These are phyloP conservation scores for Polydesmus complanatus DNA, from an alignment of 2,888 invertebrate genomes.

Conservation along the genomic window DNA sequence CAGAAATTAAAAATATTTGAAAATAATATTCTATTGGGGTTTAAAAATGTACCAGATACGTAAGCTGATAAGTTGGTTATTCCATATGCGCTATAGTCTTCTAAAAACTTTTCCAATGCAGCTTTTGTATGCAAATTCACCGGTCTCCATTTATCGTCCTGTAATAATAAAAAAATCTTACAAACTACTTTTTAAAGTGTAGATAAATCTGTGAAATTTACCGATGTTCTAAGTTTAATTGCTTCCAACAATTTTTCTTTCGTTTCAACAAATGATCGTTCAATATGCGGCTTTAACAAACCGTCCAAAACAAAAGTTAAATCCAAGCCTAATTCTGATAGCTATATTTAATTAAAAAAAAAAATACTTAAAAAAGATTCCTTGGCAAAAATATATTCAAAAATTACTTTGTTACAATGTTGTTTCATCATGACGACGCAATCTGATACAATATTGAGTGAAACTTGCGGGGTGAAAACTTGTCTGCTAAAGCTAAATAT, in stretches of 20 bases:
- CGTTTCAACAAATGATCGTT: conserved; percentile 58
- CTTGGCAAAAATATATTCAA: not conserved
- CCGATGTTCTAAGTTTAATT: conserved; percentile 47
- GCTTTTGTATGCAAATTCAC: conserved; percentile 58
- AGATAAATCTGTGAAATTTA: conserved; percentile 23
- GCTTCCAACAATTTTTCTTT: conserved; percentile 70
- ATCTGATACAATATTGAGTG: conserved; percentile 66
- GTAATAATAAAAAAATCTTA: not conserved
- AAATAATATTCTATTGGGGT: not conserved
- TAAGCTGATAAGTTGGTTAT: conserved; percentile 48
- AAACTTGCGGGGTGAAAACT: conserved; percentile 77
- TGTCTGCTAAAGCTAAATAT: conserved; percentile 39
- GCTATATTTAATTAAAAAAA: conserved; percentile 28
- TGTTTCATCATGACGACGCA: conserved; percentile 67
- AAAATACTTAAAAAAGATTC: not conserved
- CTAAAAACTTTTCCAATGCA: conserved; percentile 50
- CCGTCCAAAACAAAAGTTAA: conserved; percentile 81
- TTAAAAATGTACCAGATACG: conserved; percentile 37
- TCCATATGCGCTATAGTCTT: conserved; percentile 55
- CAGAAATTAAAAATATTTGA: not conserved
- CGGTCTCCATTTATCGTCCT: conserved; percentile 76
- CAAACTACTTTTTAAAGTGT: not conserved
- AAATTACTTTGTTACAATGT: conserved; percentile 50
- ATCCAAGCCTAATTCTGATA: conserved; percentile 62
- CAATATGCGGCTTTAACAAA: conserved; percentile 59